These are phyloP conservation scores for Phaethornis superciliosus DNA, from an alignment of 2,113 vertebrate genomes.

Conservation along the genomic window DNA sequence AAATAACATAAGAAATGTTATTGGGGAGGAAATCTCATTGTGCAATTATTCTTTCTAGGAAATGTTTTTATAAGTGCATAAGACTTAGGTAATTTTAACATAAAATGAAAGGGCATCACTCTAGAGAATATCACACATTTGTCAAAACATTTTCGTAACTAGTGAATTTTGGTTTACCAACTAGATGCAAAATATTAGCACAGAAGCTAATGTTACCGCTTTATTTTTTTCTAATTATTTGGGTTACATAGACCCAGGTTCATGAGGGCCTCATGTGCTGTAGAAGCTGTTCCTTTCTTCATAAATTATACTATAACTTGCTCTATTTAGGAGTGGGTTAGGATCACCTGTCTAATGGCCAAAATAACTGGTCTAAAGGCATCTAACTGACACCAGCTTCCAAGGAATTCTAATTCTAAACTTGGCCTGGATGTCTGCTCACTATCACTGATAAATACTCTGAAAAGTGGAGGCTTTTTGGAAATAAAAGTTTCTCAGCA, in stretches of 20 bases:
- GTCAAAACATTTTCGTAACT: background rate
- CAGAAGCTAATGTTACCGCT: background rate
- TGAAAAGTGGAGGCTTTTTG: background rate
- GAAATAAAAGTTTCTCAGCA: conserved; percentile 33
- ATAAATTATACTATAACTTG: background rate
- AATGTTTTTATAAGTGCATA: background rate
- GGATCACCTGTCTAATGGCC: background rate
- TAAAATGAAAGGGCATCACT: background rate
- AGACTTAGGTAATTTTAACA: background rate
- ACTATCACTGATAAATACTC: background rate
- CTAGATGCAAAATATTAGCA: background rate
- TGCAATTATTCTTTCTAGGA: background rate
- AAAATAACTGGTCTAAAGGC: background rate
- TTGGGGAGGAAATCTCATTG: background rate
- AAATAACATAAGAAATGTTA: background rate
- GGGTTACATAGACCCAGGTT: background rate
- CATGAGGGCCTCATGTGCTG: background rate
- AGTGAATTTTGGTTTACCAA: background rate
- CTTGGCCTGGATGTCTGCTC: background rate
- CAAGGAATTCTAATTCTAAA: background rate
- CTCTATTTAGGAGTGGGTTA: background rate
- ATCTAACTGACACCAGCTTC: background rate
- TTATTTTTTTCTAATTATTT: background rate
- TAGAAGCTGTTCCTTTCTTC: background rate
- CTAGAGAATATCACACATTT: background rate